Conservation (phyloP, 92 coral and sea anemone genomes). For the Porites cylindrica region DNA sequence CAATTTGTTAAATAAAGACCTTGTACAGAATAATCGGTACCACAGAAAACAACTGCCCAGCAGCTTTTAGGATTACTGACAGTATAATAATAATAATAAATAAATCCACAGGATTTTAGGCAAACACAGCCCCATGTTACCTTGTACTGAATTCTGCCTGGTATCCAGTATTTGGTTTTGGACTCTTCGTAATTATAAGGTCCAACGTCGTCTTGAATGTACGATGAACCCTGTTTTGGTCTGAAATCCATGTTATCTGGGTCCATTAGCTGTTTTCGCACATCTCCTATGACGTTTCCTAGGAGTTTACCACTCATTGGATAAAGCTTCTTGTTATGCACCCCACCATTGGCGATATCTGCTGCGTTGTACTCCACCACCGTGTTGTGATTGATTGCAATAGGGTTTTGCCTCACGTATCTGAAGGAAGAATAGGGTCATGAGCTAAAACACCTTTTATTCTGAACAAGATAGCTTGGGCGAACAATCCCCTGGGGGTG, state of each 20-base stretch:
- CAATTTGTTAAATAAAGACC: too few species aligned
- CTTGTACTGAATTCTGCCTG: conserved; percentile 69
- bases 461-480: too few species aligned
- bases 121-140: too few species aligned
- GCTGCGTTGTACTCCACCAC: conserved; percentile 73
- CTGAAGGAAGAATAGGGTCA: neutral
- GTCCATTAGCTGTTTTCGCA: conserved; percentile 68
- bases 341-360: conserved; percentile 76
- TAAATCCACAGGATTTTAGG: too few species aligned
- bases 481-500: too few species aligned
- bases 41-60: too few species aligned
- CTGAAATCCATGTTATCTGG: conserved; percentile 81
- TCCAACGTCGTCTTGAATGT: conserved; percentile 60
- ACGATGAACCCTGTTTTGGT: conserved; percentile 55
- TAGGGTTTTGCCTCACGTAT: conserved; percentile 66
- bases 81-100: too few species aligned
- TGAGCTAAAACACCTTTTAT: too few species aligned
- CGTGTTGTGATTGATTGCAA: conserved; percentile 70
- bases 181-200: conserved; percentile 68
- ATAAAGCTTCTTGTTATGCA: conserved; percentile 53
- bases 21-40: too few species aligned
- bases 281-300: conserved; percentile 61
- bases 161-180: conserved; percentile 69
- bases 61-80: too few species aligned
- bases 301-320: conserved; percentile 67